These are phyloP conservation scores for Nephrotoma guestfalica DNA, from an alignment of 2,888 invertebrate genomes.

Conservation along the genomic window DNA sequence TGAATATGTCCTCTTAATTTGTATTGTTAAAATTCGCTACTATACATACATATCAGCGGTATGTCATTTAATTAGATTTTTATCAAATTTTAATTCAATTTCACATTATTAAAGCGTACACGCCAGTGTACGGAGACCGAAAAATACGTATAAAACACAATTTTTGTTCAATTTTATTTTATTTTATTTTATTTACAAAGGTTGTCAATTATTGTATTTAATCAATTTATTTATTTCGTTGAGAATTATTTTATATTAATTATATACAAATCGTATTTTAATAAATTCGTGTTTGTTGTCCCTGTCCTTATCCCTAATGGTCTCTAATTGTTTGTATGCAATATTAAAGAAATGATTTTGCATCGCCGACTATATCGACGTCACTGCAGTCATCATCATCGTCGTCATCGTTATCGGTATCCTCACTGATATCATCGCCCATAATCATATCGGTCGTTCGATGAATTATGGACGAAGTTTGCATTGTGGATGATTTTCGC, in stretches of 20 bases:
- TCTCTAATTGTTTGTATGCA: neutral
- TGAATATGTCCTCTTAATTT: neutral
- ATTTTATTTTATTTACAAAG: neutral
- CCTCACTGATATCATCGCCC: constrained; percentile 29
- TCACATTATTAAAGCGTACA: neutral
- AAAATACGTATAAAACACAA: neutral
- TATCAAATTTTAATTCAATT: neutral
- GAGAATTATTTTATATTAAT: neutral
- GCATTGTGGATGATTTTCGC: constrained; percentile 5
- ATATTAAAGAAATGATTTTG: neutral
- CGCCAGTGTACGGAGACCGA: neutral
- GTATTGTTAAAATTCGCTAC: neutral
- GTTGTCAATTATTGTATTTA: neutral
- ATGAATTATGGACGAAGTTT: constrained; percentile 8
- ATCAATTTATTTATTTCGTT: neutral
- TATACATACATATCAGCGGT: neutral
- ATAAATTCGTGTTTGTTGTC: neutral
- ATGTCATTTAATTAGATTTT: neutral
- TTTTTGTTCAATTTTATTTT: neutral
- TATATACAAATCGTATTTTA: neutral
- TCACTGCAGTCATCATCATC: constrained; percentile 28
- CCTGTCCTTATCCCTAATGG: neutral
- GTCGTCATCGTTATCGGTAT: constrained; percentile 6
- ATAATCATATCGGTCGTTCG: constrained; percentile 17
- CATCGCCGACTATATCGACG: constrained; percentile 31